Conservation (phyloP, 1,140 invertebrate genomes). For the Pemphigus obesinymphae region DNA sequence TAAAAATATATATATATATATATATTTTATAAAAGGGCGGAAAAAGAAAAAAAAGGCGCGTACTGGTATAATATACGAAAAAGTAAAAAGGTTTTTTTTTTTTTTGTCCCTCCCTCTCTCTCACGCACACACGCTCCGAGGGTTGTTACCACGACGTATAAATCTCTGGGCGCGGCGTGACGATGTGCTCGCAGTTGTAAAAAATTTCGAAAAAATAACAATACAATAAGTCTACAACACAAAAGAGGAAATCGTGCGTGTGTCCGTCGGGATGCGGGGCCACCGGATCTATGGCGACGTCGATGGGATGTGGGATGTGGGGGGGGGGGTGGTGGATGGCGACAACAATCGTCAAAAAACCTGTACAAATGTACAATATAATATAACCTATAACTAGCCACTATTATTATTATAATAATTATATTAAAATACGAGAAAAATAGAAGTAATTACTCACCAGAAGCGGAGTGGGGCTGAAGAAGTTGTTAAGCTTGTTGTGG, state of each 20-base stretch:
- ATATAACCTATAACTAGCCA: too few species aligned
- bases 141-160: slow-evolving; percentile 2
- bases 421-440: too few species aligned
- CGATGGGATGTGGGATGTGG: not conserved
- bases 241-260: not conserved
- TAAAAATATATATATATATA: too few species aligned
- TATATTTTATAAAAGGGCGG: too few species aligned
- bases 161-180: not conserved
- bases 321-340: not conserved
- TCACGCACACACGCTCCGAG: not conserved
- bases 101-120: too few species aligned
- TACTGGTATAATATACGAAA: not conserved
- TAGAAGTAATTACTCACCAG: slow-evolving; percentile 16
- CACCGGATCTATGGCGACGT: not conserved
- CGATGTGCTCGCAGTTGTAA: not conserved
- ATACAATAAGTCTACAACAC: not conserved
- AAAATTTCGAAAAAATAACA: not conserved
- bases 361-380: too few species aligned
- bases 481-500: slow-evolving; percentile 1
- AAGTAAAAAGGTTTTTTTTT: slow-evolving; percentile 13
- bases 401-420: too few species aligned
- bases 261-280: not conserved
- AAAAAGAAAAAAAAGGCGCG: not conserved
- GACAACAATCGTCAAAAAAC: not conserved
- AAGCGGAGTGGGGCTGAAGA: not conserved